These are phyloP conservation scores for Hypotaenidia okinawae DNA, from an alignment of 2,797 vertebrate species.

Conservation along the genomic window DNA sequence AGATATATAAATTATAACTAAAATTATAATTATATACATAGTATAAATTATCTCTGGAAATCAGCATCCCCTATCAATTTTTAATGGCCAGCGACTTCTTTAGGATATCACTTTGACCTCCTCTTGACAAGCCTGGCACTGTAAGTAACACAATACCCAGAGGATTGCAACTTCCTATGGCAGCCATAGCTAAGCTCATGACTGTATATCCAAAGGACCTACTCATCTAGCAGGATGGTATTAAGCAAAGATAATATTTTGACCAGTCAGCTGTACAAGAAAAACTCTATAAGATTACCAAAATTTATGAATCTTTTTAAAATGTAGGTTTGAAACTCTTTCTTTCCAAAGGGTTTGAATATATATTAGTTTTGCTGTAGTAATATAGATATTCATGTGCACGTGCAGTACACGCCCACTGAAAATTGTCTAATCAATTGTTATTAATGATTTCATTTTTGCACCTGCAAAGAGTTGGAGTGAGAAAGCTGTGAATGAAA, in stretches of 20 bases:
- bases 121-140: background rate
- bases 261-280: background rate
- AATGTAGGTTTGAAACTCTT: background rate
- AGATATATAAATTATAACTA: too few species aligned
- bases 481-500: background rate
- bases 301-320: background rate
- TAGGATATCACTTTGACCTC: background rate
- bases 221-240: background rate
- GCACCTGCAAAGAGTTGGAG: background rate
- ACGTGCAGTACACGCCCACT: background rate
- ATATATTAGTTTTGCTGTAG: background rate
- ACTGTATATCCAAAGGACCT: background rate
- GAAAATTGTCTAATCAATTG: background rate
- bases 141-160: background rate
- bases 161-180: background rate
- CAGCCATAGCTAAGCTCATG: conserved; percentile 36
- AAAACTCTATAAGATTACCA: background rate
- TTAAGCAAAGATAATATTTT: conserved; percentile 13
- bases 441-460: background rate
- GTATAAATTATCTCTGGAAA: background rate
- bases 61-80: background rate
- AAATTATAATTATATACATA: too few species aligned
- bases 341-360: background rate
- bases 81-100: background rate
- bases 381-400: background rate